Percentiles rank a stretch among this genome's conserved stretches.
phyloP scores from a whole-genome alignment of 2,888 invertebrate species.

The Noctua comes region DNA sequence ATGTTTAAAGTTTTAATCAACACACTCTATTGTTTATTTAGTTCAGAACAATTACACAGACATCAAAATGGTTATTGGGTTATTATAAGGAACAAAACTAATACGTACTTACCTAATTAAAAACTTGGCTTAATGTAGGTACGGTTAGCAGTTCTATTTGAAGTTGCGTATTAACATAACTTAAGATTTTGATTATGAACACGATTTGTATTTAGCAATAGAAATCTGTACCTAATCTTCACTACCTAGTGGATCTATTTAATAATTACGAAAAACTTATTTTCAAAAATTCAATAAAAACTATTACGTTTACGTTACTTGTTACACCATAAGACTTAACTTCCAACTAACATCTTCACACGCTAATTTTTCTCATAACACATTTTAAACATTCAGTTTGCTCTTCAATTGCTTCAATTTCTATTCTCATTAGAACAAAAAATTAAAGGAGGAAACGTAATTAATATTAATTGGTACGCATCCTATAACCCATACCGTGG shows the following conservation, averaged over 20 bases:
- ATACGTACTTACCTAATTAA: not conserved
- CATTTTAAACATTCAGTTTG: conserved; percentile 59
- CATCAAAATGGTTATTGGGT: not conserved
- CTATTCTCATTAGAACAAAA: conserved; percentile 61
- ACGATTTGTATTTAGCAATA: not conserved
- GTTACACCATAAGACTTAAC: conserved; percentile 21
- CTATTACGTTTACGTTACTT: not conserved
- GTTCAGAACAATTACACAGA: not conserved
- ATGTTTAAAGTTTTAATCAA: not conserved
- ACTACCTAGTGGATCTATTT: not conserved
- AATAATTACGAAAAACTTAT: too few relatives aligned
- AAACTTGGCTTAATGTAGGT: not conserved
- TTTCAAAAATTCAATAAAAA: not conserved
- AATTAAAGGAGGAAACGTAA: conserved; percentile 62
- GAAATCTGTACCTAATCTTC: not conserved
- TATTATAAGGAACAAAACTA: not conserved
- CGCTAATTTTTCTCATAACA: conserved; percentile 50
- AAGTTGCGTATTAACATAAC: not conserved
- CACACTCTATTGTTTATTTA: not conserved
- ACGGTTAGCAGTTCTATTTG: not conserved
- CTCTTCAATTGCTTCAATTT: conserved; percentile 63
- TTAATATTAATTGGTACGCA: conserved; percentile 67
- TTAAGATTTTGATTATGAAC: not conserved
- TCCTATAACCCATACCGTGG: conserved; percentile 43
- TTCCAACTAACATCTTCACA: conserved; percentile 56